Conservation (phyloP, 2,888 invertebrate genomes). For the Uropetala carovei region DNA sequence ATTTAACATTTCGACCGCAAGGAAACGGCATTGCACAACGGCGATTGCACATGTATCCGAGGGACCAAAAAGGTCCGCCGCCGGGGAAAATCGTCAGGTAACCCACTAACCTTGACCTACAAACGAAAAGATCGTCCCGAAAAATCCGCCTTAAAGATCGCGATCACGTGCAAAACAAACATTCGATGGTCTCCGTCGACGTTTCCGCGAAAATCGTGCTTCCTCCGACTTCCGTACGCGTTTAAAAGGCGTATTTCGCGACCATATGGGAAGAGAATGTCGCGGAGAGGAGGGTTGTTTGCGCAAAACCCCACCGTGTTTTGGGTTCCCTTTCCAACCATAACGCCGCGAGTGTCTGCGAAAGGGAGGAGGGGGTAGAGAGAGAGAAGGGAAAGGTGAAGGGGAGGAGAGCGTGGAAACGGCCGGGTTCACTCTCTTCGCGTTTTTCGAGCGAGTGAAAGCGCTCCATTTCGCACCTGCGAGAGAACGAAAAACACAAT, state of each 20-base stretch:
- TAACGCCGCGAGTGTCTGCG: background rate
- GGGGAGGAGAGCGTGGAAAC: background rate
- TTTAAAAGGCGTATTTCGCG: background rate
- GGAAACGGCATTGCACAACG: too few species aligned
- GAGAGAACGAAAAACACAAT: background rate
- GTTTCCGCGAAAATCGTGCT: background rate
- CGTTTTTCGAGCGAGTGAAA: constrained; percentile 7
- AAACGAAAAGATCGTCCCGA: background rate
- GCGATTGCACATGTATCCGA: too few species aligned
- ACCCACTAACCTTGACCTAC: constrained; percentile 49
- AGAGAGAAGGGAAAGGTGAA: background rate
- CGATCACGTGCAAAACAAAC: background rate
- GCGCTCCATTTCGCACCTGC: constrained; percentile 54
- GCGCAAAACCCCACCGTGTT: constrained; percentile 30
- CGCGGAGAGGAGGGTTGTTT: background rate
- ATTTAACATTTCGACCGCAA: too few species aligned
- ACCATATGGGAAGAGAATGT: constrained; percentile 35
- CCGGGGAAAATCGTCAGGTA: background rate
- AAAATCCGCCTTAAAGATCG: background rate
- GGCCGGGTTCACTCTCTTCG: constrained; percentile 4
- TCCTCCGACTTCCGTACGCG: background rate
- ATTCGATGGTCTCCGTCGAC: background rate
- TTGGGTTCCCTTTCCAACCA: constrained; percentile 32
- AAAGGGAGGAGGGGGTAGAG: background rate
- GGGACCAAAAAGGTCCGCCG: background rate